phyloP scores from a whole-genome alignment of 1,140 invertebrate species.

The Chrysomallon squamiferum region DNA sequence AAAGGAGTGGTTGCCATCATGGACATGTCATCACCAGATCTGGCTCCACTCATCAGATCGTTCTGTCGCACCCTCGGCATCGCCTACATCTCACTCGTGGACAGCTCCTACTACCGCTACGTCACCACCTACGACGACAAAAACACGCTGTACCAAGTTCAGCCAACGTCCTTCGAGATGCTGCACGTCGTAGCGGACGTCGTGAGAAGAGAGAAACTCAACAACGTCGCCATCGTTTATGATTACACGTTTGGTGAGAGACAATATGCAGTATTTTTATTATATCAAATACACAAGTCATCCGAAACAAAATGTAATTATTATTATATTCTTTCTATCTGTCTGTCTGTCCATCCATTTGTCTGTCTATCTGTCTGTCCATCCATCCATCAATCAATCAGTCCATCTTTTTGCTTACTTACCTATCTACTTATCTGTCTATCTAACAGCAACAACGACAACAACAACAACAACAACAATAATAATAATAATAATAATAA shows the following conservation, averaged over 20 bases:
- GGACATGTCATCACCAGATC: conserved; percentile 29
- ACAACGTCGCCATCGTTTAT: conserved; percentile 88
- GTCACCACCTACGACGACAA: conserved; percentile 13
- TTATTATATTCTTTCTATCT: no score
- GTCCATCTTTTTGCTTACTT: no score
- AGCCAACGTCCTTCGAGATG: conserved; percentile 39
- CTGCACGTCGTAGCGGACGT: conserved; percentile 72
- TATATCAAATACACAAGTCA: no score
- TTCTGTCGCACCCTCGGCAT: conserved; percentile 26
- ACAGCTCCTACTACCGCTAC: conserved; percentile 28
- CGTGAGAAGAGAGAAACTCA: conserved; percentile 81
- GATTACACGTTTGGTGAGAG: conserved; percentile 83
- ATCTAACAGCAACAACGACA: no score
- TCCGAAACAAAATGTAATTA: not conserved
- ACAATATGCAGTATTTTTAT: no score
- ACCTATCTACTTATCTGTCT: no score
- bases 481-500: no score
- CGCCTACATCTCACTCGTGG: conserved; percentile 33
- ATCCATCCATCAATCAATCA: no score
- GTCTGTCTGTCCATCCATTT: no score
- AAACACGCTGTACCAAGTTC: conserved; percentile 21
- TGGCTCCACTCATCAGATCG: conserved; percentile 29
- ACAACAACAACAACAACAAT: no score
- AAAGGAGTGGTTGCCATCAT: conserved; percentile 24
- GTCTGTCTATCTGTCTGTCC: no score